Evolutionary conservation across 2,888 invertebrate species (phyloP).

Genomic region (Xestoiulus laeticollis): DNA sequence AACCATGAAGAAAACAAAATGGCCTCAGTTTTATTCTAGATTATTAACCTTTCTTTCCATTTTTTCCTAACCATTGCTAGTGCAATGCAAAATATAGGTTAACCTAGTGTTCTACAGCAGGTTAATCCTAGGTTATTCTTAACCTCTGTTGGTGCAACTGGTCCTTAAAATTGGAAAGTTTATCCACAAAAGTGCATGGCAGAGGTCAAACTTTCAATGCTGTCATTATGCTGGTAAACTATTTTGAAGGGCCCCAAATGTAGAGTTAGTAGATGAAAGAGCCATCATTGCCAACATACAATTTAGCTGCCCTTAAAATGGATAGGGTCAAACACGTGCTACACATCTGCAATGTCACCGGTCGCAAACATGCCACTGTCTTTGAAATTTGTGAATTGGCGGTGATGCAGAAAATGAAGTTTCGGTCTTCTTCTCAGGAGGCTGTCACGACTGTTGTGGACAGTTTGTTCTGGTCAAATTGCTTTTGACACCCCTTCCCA

Average conservation of each 20-base stretch:
- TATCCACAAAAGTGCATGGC: neutral
- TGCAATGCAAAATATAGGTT: too few relatives aligned
- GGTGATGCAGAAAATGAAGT: conserved; percentile 45
- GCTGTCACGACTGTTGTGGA: conserved; percentile 35
- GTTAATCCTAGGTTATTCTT: too few relatives aligned
- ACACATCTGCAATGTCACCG: conserved; percentile 45
- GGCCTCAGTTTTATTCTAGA: too few relatives aligned
- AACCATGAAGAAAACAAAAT: too few relatives aligned
- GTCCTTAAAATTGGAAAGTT: too few relatives aligned
- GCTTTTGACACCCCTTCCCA: conserved; percentile 44
- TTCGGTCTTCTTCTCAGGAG: neutral
- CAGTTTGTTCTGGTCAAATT: conserved; percentile 46
- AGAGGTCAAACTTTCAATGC: neutral
- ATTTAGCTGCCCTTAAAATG: neutral
- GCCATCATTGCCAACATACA: neutral
- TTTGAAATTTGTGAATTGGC: conserved; percentile 31
- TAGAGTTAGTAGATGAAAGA: neutral
- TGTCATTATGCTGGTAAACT: neutral
- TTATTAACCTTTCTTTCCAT: too few relatives aligned
- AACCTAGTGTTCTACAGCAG: too few relatives aligned
- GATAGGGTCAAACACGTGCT: conserved; percentile 46
- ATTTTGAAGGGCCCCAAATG: neutral
- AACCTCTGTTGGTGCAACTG: too few relatives aligned
- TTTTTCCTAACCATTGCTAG: too few relatives aligned
- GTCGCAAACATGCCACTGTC: neutral